Conservation (phyloP, 2,797 vertebrate genomes). For the Cryptoprocta ferox region DNA sequence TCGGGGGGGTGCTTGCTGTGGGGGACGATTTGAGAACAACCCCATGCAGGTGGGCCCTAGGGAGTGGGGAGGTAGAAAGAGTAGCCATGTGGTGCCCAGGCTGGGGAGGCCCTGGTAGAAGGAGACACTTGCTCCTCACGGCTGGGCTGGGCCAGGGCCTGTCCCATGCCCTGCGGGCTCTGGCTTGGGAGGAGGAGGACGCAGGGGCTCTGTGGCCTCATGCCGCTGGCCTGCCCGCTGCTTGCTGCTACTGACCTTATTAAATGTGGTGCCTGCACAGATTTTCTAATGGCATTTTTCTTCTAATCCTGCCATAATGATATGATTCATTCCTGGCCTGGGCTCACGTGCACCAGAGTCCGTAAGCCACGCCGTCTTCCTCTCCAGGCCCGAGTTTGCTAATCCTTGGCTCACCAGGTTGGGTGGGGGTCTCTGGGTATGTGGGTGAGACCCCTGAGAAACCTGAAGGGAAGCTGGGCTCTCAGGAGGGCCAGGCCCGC, state of each 20-base stretch:
- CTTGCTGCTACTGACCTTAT: slow-evolving; percentile 64
- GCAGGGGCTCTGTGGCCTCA: neutral
- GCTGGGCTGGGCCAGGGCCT: neutral
- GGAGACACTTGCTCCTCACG: accelerated
- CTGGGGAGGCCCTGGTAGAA: neutral
- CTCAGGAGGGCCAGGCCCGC: neutral
- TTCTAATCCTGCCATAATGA: slow-evolving; percentile 72
- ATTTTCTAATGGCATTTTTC: slow-evolving; percentile 50
- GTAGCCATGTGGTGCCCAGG: neutral
- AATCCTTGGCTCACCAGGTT: neutral
- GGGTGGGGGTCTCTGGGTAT: neutral
- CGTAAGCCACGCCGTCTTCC: neutral
- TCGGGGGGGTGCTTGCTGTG: neutral
- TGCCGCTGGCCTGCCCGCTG: neutral
- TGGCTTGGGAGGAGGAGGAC: neutral
- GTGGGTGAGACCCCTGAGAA: neutral
- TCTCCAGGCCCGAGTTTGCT: neutral
- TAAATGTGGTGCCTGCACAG: neutral
- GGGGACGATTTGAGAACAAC: neutral
- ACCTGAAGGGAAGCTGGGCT: neutral
- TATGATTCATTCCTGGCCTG: slow-evolving; percentile 47
- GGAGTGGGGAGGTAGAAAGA: neutral
- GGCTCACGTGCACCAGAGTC: neutral
- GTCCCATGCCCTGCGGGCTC: neutral
- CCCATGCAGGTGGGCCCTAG: neutral